phyloP scores from a whole-genome alignment of 2,113 vertebrate species.

The Semicossyphus pulcher region DNA sequence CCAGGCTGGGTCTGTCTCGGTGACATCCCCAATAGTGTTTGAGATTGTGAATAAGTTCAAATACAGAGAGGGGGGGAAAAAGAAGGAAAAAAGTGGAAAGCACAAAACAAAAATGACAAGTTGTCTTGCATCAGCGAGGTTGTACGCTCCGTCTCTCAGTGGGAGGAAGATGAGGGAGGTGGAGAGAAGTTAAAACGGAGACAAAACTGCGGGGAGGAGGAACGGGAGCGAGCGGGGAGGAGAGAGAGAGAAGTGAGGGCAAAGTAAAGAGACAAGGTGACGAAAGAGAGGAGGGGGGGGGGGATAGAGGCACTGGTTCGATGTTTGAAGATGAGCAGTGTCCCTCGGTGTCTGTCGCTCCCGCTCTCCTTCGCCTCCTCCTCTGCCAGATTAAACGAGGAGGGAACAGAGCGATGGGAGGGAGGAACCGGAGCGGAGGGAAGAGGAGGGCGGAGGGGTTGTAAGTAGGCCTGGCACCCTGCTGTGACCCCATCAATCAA shows the following conservation, averaged over 20 bases:
- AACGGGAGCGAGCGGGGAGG: slow-evolving; percentile 17
- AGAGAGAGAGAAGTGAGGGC: slow-evolving; percentile 47
- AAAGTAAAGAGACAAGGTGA: slow-evolving; percentile 69
- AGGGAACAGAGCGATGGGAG: slow-evolving; percentile 56
- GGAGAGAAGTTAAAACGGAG: slow-evolving; percentile 62
- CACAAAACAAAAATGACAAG: slow-evolving; percentile 53
- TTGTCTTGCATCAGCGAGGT: slow-evolving; percentile 39
- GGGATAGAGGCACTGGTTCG: slow-evolving; percentile 42
- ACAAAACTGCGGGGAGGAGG: slow-evolving; percentile 69
- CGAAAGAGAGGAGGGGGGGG: neutral
- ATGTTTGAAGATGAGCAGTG: slow-evolving; percentile 73
- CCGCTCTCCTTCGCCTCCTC: slow-evolving; percentile 55
- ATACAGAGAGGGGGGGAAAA: slow-evolving; percentile 4
- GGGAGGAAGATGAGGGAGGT: slow-evolving; percentile 24
- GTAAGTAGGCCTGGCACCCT: slow-evolving; percentile 76
- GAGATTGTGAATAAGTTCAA: slow-evolving; percentile 45
- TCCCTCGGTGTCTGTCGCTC: slow-evolving; percentile 70
- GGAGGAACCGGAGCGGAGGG: slow-evolving; percentile 45
- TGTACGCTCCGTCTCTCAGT: slow-evolving; percentile 15
- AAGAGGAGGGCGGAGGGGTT: slow-evolving; percentile 37
- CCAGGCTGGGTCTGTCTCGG: slow-evolving; percentile 16
- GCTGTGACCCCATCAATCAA: slow-evolving; percentile 80
- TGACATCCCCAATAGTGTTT: slow-evolving; percentile 51
- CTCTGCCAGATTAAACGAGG: slow-evolving; percentile 72
- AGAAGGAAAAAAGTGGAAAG: neutral